Evolutionary conservation across 2,113 vertebrate genomes (phyloP).

Genomic region (Cyrtonyx montezumae): DNA sequence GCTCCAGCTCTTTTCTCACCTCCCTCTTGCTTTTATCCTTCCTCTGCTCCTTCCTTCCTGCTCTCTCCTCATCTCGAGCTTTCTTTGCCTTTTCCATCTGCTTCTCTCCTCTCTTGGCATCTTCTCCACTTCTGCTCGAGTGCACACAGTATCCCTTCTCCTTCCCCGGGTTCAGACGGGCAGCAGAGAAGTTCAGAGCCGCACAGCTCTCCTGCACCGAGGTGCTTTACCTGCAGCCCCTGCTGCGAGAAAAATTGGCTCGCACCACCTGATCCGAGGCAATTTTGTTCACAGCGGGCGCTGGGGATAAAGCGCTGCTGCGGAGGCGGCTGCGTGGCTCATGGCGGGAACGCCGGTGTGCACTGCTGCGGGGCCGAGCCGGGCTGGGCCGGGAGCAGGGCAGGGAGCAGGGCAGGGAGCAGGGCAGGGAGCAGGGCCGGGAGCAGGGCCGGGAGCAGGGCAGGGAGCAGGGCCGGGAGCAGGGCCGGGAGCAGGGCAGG

Average conservation of each 20-base stretch:
- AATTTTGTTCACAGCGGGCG: conserved; percentile 73
- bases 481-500: too few species aligned
- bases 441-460: too few species aligned
- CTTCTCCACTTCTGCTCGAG: conserved; percentile 52
- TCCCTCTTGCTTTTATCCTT: conserved; percentile 66
- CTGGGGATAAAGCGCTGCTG: conserved; percentile 42
- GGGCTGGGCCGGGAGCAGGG: background rate
- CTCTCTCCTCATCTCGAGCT: conserved; percentile 64
- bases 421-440: background rate
- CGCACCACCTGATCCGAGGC: conserved; percentile 68
- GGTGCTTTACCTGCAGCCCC: conserved; percentile 71
- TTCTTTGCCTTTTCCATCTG: conserved; percentile 70
- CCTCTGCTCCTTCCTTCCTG: conserved; percentile 67
- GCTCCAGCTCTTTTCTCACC: conserved; percentile 65
- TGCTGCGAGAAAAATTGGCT: conserved; percentile 75
- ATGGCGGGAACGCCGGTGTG: background rate
- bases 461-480: too few species aligned
- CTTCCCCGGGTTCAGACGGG: conserved; percentile 50
- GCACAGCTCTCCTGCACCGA: conserved; percentile 19
- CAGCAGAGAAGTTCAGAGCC: conserved; percentile 54
- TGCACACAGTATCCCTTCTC: conserved; percentile 62
- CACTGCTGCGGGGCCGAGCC: fast-evolving
- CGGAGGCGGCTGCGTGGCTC: background rate
- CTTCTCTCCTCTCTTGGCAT: conserved; percentile 65
- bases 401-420: background rate